Conservation (phyloP, 2,797 vertebrate genomes). For the Esox lucius region DNA sequence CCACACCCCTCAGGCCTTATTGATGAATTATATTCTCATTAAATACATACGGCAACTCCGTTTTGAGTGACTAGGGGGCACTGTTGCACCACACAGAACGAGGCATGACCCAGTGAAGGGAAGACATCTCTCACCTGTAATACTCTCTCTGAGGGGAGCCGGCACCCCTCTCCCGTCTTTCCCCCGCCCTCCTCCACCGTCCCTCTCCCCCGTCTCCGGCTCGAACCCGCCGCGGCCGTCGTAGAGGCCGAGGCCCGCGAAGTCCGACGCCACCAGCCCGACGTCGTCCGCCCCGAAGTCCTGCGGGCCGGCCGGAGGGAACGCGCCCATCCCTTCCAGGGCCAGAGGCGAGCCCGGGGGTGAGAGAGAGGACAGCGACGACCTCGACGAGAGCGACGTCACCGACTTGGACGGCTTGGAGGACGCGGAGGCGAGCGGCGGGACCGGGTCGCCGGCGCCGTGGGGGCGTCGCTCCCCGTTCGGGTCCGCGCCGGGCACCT, state of each 20-base stretch:
- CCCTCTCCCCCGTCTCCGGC: constrained; percentile 67
- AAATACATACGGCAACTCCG: background rate
- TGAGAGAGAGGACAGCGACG: constrained; percentile 82
- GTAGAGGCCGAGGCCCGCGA: constrained; percentile 41
- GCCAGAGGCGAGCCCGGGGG: constrained; percentile 80
- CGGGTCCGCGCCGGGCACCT: constrained; percentile 66
- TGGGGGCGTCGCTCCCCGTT: constrained; percentile 39
- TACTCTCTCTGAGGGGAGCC: constrained; percentile 31
- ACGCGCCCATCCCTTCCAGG: constrained; percentile 68
- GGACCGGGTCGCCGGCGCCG: background rate
- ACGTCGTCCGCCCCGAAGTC: constrained; percentile 77
- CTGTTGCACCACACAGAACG: background rate
- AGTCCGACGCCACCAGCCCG: constrained; percentile 59
- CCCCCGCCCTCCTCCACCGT: constrained; percentile 43
- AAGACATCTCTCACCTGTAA: constrained; percentile 19
- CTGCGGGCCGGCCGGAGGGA: constrained; percentile 56
- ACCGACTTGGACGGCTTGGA: constrained; percentile 77
- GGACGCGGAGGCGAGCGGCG: background rate
- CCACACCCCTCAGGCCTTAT: too few relatives aligned
- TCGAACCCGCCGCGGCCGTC: constrained; percentile 66
- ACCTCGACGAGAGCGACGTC: constrained; percentile 80
- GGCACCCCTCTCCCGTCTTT: constrained; percentile 34
- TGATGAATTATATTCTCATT: too few relatives aligned
- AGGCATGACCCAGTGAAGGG: background rate
- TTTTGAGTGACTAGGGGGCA: background rate